A percentile compares a stretch with the other conserved stretches of the same genome.
These are phyloP conservation scores for Allobates femoralis DNA, from an alignment of 2,797 vertebrate genomes.

Conservation along the genomic window DNA sequence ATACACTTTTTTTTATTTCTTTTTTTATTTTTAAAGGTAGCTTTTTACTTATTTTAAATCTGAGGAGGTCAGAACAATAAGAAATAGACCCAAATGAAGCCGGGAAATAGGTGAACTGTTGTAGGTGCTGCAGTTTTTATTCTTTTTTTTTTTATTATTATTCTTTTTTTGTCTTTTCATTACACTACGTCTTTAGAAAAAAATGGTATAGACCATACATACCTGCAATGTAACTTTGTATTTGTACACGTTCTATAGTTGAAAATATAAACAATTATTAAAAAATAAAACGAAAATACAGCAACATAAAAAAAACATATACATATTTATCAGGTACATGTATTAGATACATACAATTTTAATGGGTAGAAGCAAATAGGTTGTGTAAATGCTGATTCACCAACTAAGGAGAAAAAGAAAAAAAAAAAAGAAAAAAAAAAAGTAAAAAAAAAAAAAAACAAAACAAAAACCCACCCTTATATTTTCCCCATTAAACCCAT, in stretches of 20 bases:
- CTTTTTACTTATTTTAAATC: constrained; percentile 74
- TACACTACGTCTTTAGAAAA: constrained; percentile 78
- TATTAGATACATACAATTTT: constrained; percentile 86
- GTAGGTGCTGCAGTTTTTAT: constrained; percentile 75
- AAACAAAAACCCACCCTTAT: constrained; percentile 73
- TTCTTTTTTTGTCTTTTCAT: constrained; percentile 35
- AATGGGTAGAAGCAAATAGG: constrained; percentile 80
- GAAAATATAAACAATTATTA: constrained; percentile 87
- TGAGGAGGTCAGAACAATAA: constrained; percentile 84
- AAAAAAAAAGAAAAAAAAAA: constrained; percentile 75
- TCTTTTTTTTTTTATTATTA: constrained; percentile 60
- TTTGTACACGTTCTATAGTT: constrained; percentile 85
- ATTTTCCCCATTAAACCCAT: constrained; percentile 77
- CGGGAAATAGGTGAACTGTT: constrained; percentile 81
- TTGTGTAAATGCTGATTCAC: constrained; percentile 83
- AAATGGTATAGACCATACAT: constrained; percentile 84
- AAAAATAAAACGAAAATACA: constrained; percentile 86
- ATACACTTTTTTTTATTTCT: constrained; percentile 72
- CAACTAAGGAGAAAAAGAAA: constrained; percentile 77
- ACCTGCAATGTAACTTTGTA: constrained; percentile 82
- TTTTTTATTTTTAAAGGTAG: constrained; percentile 73
- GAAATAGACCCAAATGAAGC: constrained; percentile 79
- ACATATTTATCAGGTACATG: constrained; percentile 83
- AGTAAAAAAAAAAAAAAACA: constrained; percentile 74
- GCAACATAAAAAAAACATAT: constrained; percentile 82